These are phyloP conservation scores for Antheraea mylitta DNA, from an alignment of 1,140 invertebrate species.

Conservation along the genomic window DNA sequence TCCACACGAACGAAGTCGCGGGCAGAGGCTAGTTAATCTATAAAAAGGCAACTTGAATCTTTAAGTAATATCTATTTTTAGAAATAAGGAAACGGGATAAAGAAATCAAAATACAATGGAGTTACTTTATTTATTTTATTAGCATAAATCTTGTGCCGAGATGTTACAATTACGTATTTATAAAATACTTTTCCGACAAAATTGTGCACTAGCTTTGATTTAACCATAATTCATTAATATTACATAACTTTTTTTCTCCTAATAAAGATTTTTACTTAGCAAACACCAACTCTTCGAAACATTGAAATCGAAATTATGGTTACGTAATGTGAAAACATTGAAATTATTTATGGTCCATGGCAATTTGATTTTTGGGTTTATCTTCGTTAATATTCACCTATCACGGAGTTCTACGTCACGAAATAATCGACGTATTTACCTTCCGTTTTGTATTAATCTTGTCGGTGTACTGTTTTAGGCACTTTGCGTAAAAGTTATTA, in stretches of 20 bases:
- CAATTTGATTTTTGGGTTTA: not conserved
- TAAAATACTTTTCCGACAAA: conserved; percentile 51
- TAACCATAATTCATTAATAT: not conserved
- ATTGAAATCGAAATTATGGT: not conserved
- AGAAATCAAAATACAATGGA: conserved; percentile 3
- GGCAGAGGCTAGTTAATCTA: too few relatives aligned
- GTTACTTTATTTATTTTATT: conserved; percentile 58
- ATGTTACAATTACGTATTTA: conserved; percentile 55
- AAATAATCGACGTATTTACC: too few relatives aligned
- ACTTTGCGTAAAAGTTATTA: not conserved
- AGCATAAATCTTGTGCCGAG: conserved; percentile 59
- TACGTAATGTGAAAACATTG: not conserved
- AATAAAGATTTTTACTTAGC: not conserved
- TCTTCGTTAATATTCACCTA: too few relatives aligned
- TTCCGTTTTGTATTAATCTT: not conserved
- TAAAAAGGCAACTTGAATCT: too few relatives aligned
- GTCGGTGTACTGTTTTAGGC: not conserved
- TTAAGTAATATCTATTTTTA: too few relatives aligned
- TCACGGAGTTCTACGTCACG: too few relatives aligned
- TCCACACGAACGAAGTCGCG: too few relatives aligned
- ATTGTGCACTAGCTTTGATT: conserved; percentile 56
- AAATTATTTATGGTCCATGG: too few relatives aligned
- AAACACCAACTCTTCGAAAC: not conserved
- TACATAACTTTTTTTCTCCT: not conserved
- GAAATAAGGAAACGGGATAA: not conserved